phyloP scores from a whole-genome alignment of 2,888 invertebrate genomes.

The Diachrysia chrysitis region DNA sequence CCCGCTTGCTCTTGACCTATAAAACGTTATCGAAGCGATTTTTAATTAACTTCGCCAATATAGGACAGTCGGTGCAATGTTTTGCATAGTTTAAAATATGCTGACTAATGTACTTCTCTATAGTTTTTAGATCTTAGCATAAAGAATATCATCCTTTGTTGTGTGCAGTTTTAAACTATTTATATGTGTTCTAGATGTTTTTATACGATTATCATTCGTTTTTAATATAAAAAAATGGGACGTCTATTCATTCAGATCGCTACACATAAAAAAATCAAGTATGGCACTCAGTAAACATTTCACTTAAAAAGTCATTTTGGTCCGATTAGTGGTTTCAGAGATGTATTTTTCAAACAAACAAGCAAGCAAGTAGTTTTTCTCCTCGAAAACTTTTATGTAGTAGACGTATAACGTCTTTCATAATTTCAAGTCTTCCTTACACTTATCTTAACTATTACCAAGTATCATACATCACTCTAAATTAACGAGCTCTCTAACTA shows the following conservation, averaged over 20 bases:
- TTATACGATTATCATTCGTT: too few species aligned
- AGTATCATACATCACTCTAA: not conserved
- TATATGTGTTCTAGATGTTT: too few species aligned
- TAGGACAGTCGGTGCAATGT: slow-evolving; percentile 24
- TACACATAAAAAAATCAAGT: too few species aligned
- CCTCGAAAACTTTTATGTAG: too few species aligned
- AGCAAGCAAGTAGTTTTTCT: too few species aligned
- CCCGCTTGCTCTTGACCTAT: slow-evolving; percentile 72
- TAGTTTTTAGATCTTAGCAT: not conserved
- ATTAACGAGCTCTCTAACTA: not conserved
- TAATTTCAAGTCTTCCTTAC: not conserved
- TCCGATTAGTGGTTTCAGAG: too few species aligned
- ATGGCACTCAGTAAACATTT: too few species aligned
- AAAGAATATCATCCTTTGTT: not conserved
- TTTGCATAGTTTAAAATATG: slow-evolving; percentile 36
- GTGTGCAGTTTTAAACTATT: slow-evolving; percentile 1
- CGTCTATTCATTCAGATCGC: too few species aligned
- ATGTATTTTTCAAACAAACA: too few species aligned
- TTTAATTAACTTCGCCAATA: slow-evolving; percentile 60
- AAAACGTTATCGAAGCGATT: slow-evolving; percentile 66
- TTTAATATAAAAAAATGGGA: too few species aligned
- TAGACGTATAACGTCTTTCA: not conserved
- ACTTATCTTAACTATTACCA: not conserved
- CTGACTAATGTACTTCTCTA: slow-evolving; percentile 11
- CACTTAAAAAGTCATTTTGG: too few species aligned